Conservation (phyloP, 2,797 vertebrate species). For the Myripristis murdjan region DNA sequence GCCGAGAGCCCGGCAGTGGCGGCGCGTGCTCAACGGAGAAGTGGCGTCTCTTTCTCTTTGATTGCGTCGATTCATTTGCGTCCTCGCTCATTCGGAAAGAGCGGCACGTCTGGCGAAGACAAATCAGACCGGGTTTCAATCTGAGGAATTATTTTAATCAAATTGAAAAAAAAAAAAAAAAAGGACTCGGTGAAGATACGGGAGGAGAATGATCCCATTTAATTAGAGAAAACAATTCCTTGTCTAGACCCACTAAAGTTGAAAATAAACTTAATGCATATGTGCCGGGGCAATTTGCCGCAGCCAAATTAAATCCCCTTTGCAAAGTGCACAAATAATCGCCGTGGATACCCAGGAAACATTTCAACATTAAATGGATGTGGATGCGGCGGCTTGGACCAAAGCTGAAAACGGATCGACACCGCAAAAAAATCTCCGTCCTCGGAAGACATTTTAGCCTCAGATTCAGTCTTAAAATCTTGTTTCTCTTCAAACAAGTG, state of each 20-base stretch:
- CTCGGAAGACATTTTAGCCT: too few relatives aligned
- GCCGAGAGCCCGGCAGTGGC: slow-evolving; percentile 1
- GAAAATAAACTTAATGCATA: slow-evolving; percentile 58
- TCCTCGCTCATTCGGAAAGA: slow-evolving; percentile 37
- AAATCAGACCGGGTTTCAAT: slow-evolving; percentile 70
- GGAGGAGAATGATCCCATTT: slow-evolving; percentile 58
- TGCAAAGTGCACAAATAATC: slow-evolving; percentile 50
- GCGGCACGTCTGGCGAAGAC: slow-evolving; percentile 37
- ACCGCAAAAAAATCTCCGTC: too few relatives aligned
- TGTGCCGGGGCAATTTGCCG: slow-evolving; percentile 58
- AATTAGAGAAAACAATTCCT: slow-evolving; percentile 57
- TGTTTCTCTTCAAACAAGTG: too few relatives aligned
- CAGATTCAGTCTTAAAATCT: too few relatives aligned
- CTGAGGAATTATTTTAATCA: slow-evolving; percentile 73
- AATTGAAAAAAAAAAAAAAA: slow-evolving; percentile 55
- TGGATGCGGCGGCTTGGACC: too few relatives aligned
- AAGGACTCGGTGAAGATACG: slow-evolving; percentile 47
- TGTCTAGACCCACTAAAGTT: slow-evolving; percentile 46
- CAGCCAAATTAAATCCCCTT: slow-evolving; percentile 41
- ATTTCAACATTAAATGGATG: background rate
- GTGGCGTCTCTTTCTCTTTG: background rate
- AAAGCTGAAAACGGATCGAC: too few relatives aligned
- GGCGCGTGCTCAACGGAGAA: background rate
- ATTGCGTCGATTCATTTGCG: slow-evolving; percentile 48
- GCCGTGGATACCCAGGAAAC: slow-evolving; percentile 17